Evolutionary conservation across 2,113 vertebrate species (phyloP).

Genomic region (Benthochromis sp.): DNA sequence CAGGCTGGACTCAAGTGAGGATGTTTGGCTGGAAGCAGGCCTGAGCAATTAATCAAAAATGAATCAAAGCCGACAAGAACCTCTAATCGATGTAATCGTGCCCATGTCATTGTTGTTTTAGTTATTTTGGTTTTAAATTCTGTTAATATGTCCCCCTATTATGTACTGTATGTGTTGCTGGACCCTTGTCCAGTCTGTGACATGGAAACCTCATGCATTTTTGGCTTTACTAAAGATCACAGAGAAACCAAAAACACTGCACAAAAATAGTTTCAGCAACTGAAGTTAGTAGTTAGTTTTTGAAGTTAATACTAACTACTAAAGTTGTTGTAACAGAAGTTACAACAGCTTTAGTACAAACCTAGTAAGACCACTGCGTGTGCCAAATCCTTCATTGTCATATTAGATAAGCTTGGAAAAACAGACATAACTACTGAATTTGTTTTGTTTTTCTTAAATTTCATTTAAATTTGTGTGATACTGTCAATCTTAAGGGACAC

Average conservation of each 20-base stretch:
- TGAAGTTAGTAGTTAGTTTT: neutral
- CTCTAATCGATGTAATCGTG: neutral
- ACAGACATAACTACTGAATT: neutral
- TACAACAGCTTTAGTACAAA: neutral
- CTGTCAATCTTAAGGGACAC: neutral
- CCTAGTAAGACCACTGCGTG: neutral
- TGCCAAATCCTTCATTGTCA: neutral
- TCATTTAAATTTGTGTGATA: neutral
- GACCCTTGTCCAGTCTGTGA: neutral
- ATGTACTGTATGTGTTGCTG: neutral
- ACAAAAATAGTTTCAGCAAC: neutral
- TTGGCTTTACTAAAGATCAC: neutral
- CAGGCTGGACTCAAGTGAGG: neutral
- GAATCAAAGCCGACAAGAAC: neutral
- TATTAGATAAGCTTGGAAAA: neutral
- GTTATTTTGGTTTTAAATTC: neutral
- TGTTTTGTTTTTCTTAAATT: neutral
- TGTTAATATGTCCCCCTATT: neutral
- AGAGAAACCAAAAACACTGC: neutral
- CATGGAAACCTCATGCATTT: neutral
- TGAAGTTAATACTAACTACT: neutral
- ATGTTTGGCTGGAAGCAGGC: neutral
- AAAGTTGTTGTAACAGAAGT: neutral
- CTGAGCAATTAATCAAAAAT: neutral
- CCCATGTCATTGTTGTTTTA: neutral